Base-by-base conservation (phyloP, 2,113 vertebrate genomes). In the Aleadryas rufinucha region DNA sequence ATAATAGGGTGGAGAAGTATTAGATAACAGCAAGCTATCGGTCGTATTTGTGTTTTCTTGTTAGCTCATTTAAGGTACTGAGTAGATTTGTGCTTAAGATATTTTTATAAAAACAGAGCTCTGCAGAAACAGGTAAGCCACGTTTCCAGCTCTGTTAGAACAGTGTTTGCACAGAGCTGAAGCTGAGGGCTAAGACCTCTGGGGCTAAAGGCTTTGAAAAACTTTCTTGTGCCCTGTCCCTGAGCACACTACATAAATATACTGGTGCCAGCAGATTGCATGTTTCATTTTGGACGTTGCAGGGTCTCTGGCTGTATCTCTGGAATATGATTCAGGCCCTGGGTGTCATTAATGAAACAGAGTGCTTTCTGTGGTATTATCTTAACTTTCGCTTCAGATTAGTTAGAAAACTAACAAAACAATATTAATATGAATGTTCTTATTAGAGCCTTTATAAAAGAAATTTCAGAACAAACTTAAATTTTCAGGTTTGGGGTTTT, bases 1-100 rank as follows among this genome's bases (percentile, higher is more conserved):
- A 96, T 95, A 64, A 92, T 28, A 94, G 91, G 95, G 87, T 87
- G 50, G 85, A 86, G 47, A 79, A 93, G 2, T 86, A 47, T n/a
- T 81, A 81, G 94, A 86, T 91, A 94, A 52, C 33, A 82, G 30
- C 64, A 82, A 94, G 61, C 39, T 81, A 57, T 87, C 26, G 10
- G 52, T 50, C 42, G 41, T 76, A 90, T 78, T 86, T 94, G 56
- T 89, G 47, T 89, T 91, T 94, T 93, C 75, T 81, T 89, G 18
- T 80, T 87, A 61, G 30, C 23, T 50, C 31, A 86, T 85, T 68
- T 65, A 74, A 85, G 28, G 39, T 93, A 90, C 49, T 64, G 45
- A 89, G 33, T 80, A 90, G 91, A 94, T 95, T 59, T 60, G 28
- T 77, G 39, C 39, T 85, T 77, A 80, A 74, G 84, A 84, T 93